Evolutionary conservation across 2,888 invertebrate genomes (phyloP).

Genomic region (Apomyelois bistriatella): DNA sequence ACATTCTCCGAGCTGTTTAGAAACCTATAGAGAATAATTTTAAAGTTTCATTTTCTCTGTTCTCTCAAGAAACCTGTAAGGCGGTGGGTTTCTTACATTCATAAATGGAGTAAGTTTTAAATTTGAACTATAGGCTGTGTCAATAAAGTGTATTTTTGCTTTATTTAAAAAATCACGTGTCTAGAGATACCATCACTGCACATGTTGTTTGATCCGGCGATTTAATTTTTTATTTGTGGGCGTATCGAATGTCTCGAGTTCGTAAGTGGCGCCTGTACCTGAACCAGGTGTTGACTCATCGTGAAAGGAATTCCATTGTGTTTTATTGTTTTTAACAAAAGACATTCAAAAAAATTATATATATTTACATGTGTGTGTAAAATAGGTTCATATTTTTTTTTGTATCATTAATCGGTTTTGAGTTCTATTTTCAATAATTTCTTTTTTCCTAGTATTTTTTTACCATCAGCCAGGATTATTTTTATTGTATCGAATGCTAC

Average conservation of each 20-base stretch:
- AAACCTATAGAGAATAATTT: conserved; percentile 12
- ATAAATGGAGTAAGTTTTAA: not conserved
- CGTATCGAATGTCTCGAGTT: conserved; percentile 65
- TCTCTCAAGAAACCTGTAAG: conserved; percentile 17
- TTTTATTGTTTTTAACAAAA: conserved; percentile 22
- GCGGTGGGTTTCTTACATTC: conserved; percentile 12
- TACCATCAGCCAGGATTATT: not conserved
- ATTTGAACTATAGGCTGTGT: conserved; percentile 2
- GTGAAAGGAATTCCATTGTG: conserved; percentile 17
- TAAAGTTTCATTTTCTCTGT: conserved; percentile 22
- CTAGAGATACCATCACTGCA: conserved; percentile 58
- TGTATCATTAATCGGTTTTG: too few relatives aligned
- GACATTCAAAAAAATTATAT: too few relatives aligned
- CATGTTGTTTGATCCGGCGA: conserved; percentile 72
- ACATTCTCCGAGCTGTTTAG: conserved; percentile 16
- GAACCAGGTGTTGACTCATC: conserved; percentile 33
- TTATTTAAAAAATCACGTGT: conserved; percentile 47
- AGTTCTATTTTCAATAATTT: too few relatives aligned
- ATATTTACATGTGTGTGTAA: too few relatives aligned
- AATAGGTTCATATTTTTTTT: too few relatives aligned
- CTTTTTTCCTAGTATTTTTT: too few relatives aligned
- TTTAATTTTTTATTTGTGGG: conserved; percentile 67
- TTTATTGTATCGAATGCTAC: not conserved
- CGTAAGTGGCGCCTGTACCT: conserved; percentile 50
- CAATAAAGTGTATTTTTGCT: conserved; percentile 26